Evolutionary conservation across 1,140 invertebrate species (phyloP), one percentile per base, ranked within the genome.

Genomic region (Dreissena rostriformis): DNA sequence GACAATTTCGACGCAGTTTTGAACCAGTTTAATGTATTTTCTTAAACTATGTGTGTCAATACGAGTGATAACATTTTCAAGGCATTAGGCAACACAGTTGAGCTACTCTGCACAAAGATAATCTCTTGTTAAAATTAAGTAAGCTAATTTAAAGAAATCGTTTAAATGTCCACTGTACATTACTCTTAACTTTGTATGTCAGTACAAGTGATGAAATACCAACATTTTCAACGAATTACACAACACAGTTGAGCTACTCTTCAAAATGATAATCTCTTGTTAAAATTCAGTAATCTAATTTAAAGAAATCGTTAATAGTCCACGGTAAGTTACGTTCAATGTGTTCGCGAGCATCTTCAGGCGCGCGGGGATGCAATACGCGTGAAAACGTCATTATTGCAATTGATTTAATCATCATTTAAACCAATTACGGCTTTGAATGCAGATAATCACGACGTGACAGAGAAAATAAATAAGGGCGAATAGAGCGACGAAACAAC

Each of bases 321-420:
- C 67, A 79, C 49, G 77, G 65, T 39, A 70, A 49, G 55, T 55
- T 71, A 53, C 26, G 19, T 70, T 68, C 65, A 71, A 39, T 68
- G 68, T 53, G 29, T 70, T 70, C 77, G 28, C 53, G 57, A 71
- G 77, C 28, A 53, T 26, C 39, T 24, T 22, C 51, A 67, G 39
- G 26, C 17, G 17, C 66, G n/a, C 52, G 61, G 39, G 8, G n/a
- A n/a, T 0, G 14, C 26, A 39, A 66, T 39, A 61, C 17, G n/a
- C 29, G 29, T 53, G 57, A 78, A 66, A 79, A 79, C 70, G 52
- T 67, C 57, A 24, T 28, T 66, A 68, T 71, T n/a, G 55, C 74
- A 63, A 76, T 76, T 61, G 61, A 79, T 79, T 68, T 53, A 67
- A 78, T 68, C 24, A 53, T 66, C 77, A 79, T 79, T 79, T 70